These are phyloP conservation scores for Clarias fuscus DNA, from an alignment of 2,797 vertebrate species.

Conservation along the genomic window DNA sequence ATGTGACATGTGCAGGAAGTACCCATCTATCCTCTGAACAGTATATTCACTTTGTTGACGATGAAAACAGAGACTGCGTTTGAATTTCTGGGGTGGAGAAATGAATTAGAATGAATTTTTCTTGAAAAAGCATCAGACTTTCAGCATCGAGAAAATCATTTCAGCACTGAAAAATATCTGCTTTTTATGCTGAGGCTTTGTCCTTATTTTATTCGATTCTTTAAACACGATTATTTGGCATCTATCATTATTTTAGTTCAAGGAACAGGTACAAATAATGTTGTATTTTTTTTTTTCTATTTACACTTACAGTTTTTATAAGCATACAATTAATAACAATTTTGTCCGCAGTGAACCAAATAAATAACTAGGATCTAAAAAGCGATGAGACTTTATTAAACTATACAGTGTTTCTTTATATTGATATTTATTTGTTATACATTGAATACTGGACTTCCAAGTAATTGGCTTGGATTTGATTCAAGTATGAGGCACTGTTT, in stretches of 20 bases:
- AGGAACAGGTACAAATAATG: neutral
- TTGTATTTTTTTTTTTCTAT: neutral
- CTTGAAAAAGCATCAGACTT: constrained; percentile 4
- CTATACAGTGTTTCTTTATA: constrained; percentile 8
- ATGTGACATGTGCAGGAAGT: constrained; percentile 33
- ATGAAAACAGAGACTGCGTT: constrained; percentile 23
- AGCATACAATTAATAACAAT: neutral
- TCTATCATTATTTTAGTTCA: neutral
- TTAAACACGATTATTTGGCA: neutral
- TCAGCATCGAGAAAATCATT: constrained; percentile 8
- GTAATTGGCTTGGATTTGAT: constrained; percentile 58
- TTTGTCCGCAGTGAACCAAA: neutral
- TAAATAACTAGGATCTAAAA: constrained; percentile 12
- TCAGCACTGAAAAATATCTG: neutral
- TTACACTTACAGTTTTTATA: neutral
- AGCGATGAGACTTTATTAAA: neutral
- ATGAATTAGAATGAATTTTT: constrained; percentile 12
- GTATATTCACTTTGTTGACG: constrained; percentile 29
- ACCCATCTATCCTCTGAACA: constrained; percentile 36
- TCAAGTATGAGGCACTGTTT: constrained; percentile 32
- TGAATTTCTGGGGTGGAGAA: neutral
- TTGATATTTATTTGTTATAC: constrained; percentile 36
- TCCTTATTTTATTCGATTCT: neutral
- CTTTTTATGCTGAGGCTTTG: neutral
- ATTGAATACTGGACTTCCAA: constrained; percentile 24